Evolutionary conservation across 2,113 vertebrate species (phyloP).

Genomic region (Bambusicola thoracicus): DNA sequence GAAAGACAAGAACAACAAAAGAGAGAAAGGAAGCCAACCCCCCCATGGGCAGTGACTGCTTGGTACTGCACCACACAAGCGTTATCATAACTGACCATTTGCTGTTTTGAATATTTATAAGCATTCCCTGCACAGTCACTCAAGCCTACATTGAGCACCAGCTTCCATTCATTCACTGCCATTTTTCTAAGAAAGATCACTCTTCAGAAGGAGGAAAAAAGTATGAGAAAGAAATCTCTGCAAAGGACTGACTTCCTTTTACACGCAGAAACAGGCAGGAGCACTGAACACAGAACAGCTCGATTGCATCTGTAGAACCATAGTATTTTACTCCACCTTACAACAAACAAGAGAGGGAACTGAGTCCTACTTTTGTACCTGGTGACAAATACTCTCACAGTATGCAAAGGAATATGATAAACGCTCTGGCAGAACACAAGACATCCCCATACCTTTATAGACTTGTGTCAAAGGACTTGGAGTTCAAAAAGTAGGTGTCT

Average conservation of each 20-base stretch:
- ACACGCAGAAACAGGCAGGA: neutral
- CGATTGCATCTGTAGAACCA: neutral
- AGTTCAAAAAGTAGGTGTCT: neutral
- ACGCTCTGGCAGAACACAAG: neutral
- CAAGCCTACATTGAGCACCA: constrained; percentile 10
- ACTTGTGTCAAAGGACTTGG: neutral
- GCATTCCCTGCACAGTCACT: constrained; percentile 33
- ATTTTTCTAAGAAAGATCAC: constrained; percentile 8
- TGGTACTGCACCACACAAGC: neutral
- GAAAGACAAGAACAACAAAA: constrained; percentile 50
- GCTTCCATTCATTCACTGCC: constrained; percentile 41
- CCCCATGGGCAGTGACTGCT: constrained; percentile 8
- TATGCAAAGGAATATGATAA: neutral
- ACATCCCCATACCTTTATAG: neutral
- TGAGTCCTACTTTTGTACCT: accelerated
- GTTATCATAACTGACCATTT: constrained; percentile 59
- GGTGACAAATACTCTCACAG: neutral
- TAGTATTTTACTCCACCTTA: neutral
- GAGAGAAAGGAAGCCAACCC: constrained; percentile 48
- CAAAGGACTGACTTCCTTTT: neutral
- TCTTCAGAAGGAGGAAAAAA: neutral
- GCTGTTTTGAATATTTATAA: constrained; percentile 61
- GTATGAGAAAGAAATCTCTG: neutral
- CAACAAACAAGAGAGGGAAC: neutral
- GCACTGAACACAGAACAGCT: neutral